These are phyloP conservation scores for Dioctria linearis DNA, from an alignment of 2,888 invertebrate species.

Conservation along the genomic window DNA sequence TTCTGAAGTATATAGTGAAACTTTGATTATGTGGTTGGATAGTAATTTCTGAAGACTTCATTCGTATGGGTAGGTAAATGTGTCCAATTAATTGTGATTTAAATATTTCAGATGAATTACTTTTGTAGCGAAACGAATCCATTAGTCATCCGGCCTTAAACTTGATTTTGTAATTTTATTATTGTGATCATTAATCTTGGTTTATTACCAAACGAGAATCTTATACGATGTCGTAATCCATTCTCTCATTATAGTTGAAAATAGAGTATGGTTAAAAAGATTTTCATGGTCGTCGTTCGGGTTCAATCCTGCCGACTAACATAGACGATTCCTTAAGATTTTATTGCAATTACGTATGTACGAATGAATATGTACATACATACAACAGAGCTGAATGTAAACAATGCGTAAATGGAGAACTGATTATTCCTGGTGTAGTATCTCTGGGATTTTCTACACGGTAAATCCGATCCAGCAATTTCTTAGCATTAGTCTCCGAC, in stretches of 20 bases:
- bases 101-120: neutral
- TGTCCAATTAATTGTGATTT: conserved; percentile 4
- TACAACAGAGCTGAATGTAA: neutral
- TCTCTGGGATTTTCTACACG: neutral
- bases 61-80: neutral
- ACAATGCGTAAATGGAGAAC: conserved; percentile 2
- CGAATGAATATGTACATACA: neutral
- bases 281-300: neutral
- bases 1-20: neutral
- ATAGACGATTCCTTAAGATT: conserved; percentile 10
- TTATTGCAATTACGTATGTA: conserved; percentile 34
- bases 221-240: no score
- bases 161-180: neutral
- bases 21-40: conserved; percentile 11
- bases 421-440: neutral
- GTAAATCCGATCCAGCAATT: conserved; percentile 30
- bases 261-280: neutral
- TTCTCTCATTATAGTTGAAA: no score
- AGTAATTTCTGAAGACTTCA: neutral
- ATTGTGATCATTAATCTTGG: neutral
- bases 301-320: neutral
- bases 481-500: conserved; percentile 23
- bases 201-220: neutral
- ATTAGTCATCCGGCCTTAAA: neutral
- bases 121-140: neutral